phyloP scores from a whole-genome alignment of 2,113 vertebrate species.

The Hepsetus odoe region DNA sequence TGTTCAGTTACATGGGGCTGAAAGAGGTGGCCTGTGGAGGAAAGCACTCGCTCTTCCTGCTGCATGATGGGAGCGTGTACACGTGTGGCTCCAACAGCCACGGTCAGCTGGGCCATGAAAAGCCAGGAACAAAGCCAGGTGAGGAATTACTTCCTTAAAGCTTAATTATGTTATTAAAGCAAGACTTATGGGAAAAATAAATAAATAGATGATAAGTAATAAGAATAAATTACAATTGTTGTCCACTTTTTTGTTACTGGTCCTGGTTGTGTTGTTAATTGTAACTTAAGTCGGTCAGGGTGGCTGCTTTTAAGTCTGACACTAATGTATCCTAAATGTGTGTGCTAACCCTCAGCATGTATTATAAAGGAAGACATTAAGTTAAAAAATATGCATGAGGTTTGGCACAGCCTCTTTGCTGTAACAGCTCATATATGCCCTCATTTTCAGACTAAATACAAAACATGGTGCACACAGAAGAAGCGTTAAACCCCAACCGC shows the following conservation, averaged over 20 bases:
- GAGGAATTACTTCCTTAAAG: conserved; percentile 43
- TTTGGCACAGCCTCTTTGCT: background rate
- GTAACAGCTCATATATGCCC: background rate
- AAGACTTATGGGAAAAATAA: background rate
- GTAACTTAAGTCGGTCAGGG: background rate
- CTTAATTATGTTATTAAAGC: background rate
- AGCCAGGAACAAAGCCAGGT: conserved; percentile 86
- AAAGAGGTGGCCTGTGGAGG: conserved; percentile 89
- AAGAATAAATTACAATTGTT: too few relatives aligned
- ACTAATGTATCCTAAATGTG: background rate
- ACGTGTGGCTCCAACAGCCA: conserved; percentile 90
- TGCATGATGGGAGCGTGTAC: conserved; percentile 91
- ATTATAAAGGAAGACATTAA: background rate
- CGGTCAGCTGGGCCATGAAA: conserved; percentile 92
- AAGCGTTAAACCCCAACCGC: background rate
- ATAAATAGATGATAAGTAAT: too few relatives aligned
- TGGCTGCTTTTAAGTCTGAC: background rate
- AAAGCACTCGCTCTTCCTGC: conserved; percentile 88
- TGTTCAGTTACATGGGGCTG: conserved; percentile 81
- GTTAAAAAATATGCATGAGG: background rate
- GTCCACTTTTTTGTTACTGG: too few relatives aligned
- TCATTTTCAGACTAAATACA: background rate
- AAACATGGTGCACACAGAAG: background rate
- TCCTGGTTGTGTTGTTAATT: too few relatives aligned
- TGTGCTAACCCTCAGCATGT: background rate